Evolutionary conservation across 2,888 invertebrate species (phyloP), one percentile per base, ranked within the genome.

Genomic region (Drosophila lacicola): DNA sequence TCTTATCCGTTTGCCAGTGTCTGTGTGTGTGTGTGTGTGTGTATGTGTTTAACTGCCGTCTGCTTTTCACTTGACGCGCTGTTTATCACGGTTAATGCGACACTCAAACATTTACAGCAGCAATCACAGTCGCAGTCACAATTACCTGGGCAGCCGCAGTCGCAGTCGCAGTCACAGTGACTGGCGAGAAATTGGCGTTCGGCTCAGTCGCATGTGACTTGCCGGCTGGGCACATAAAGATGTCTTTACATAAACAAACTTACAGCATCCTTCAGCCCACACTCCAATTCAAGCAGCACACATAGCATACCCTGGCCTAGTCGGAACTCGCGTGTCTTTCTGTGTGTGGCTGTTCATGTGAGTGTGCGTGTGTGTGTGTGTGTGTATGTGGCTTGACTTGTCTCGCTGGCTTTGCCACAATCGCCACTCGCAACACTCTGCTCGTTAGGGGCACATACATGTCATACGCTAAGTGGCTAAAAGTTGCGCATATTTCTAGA

Each of bases 361-460:
- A 19, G n/a, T 36, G 8, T 45, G 9, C 3, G 11, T 39, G 13
- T 41, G 21, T 50, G n/a, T 45, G 53, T 39, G 45, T 46, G 11
- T 33, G 54, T 51, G 17, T 46, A 45, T 56, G 45, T 51, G 37
- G 36, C 14, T 44, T 61, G 47, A 46, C 49, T 19, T 46, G 55
- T 49, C 47, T 64, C 44, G 47, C 57, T 64, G 62, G 42, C 44
- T 55, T 60, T 68, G 62, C 67, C 60, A 62, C 72, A 67, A 49
- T 70, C 67, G 63, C 62, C 70, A 73, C 58, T 74, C 53, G 60
- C 67, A 69, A 62, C 74, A 69, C 78, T 76, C 72, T 45, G 81
- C 81, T 79, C 81, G 81, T 79, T 79, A 79, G 79, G 81, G 78
- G 54, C 71, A 78, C 79, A 79, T 79, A 81, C 81, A 79, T 70